Percentiles rank a stretch among this genome's conserved stretches.
phyloP scores from a whole-genome alignment of 2,888 invertebrate species.

The Zonitis immaculata region DNA sequence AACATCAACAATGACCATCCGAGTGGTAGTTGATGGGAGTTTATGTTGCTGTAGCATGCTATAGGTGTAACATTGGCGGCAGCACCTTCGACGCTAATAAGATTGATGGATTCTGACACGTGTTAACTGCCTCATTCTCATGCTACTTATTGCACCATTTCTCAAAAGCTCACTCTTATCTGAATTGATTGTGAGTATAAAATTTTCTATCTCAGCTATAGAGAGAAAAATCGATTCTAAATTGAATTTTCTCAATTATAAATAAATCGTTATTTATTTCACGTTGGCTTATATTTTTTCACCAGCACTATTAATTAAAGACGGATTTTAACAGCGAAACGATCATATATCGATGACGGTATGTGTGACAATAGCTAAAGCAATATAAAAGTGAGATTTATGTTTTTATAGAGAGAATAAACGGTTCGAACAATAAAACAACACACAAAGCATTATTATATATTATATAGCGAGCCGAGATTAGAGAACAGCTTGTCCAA shows the following conservation, averaged over 20 bases:
- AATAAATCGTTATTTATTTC: too few species aligned
- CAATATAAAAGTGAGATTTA: slow-evolving; percentile 42
- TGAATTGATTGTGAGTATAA: not conserved
- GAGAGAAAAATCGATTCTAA: too few species aligned
- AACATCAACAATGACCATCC: slow-evolving; percentile 22
- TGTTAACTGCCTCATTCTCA: slow-evolving; percentile 38
- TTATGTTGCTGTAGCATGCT: slow-evolving; percentile 25
- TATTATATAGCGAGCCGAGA: slow-evolving; percentile 19
- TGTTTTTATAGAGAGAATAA: too few species aligned
- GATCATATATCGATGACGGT: slow-evolving; percentile 41
- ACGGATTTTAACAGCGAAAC: slow-evolving; percentile 33
- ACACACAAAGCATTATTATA: too few species aligned
- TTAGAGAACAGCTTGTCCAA: slow-evolving; percentile 11
- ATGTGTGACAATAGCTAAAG: slow-evolving; percentile 38
- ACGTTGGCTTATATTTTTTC: slow-evolving; percentile 37
- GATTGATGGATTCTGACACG: slow-evolving; percentile 38
- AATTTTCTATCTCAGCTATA: too few species aligned
- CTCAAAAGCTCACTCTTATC: slow-evolving; percentile 24
- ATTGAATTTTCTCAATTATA: too few species aligned
- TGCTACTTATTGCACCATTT: slow-evolving; percentile 38
- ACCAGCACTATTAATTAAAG: slow-evolving; percentile 41
- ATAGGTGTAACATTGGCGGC: slow-evolving; percentile 16
- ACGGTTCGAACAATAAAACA: too few species aligned
- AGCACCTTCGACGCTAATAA: slow-evolving; percentile 23
- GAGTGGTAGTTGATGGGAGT: too few species aligned